These are phyloP conservation scores for Centroberyx gerrardi DNA, from an alignment of 2,797 vertebrate genomes.

Conservation along the genomic window DNA sequence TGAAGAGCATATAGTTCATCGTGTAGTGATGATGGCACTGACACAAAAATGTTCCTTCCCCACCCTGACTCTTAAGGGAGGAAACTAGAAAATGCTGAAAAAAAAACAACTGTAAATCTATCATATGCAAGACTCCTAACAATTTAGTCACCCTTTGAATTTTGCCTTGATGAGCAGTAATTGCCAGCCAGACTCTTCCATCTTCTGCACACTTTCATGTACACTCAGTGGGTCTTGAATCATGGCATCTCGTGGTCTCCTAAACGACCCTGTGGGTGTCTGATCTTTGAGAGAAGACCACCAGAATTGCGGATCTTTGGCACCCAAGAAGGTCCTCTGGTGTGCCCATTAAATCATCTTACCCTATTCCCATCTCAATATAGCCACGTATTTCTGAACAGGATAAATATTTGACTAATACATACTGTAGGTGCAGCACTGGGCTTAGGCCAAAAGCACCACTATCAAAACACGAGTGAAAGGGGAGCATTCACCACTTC, in stretches of 20 bases:
- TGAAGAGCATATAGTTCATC: constrained; percentile 50
- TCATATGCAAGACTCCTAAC: constrained; percentile 66
- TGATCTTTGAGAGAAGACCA: constrained; percentile 83
- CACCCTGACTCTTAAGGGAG: constrained; percentile 66
- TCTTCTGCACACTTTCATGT: constrained; percentile 80
- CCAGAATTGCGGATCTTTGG: constrained; percentile 82
- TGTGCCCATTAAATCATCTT: constrained; percentile 86
- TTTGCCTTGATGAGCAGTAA: constrained; percentile 77
- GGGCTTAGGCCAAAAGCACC: constrained; percentile 82
- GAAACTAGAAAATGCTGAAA: constrained; percentile 56
- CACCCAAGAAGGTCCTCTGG: constrained; percentile 75
- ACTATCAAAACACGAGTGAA: constrained; percentile 78
- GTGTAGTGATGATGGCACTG: constrained; percentile 50
- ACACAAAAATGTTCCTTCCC: constrained; percentile 62
- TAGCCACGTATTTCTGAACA: constrained; percentile 85
- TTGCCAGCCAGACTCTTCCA: constrained; percentile 72
- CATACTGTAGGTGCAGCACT: constrained; percentile 84
- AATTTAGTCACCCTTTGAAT: constrained; percentile 79
- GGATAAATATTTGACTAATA: constrained; percentile 89
- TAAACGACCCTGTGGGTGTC: constrained; percentile 76
- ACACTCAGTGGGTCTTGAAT: constrained; percentile 80
- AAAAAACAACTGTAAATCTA: constrained; percentile 71
- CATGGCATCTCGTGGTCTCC: constrained; percentile 75
- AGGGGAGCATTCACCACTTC: constrained; percentile 81
- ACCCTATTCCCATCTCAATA: constrained; percentile 84